A percentile compares a stretch with the other conserved stretches of the same genome.
phyloP scores from a whole-genome alignment of 2,113 vertebrate species.

The Megaleporinus macrocephalus region DNA sequence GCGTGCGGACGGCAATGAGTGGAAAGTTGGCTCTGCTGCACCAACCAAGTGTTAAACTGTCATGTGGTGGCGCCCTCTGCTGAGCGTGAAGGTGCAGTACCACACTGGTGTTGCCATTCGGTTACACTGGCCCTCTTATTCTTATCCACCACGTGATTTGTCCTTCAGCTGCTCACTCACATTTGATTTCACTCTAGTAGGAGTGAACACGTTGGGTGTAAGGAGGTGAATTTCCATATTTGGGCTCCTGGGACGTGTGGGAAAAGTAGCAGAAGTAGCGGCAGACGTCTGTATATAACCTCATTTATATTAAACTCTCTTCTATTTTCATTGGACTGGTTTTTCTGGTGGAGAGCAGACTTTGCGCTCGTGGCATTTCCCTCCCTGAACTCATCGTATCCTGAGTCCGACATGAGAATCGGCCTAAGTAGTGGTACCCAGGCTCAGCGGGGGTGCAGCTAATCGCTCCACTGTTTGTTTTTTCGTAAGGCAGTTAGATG shows the following conservation, averaged over 20 bases:
- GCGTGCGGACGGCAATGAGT: too few relatives aligned
- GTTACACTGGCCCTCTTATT: neutral
- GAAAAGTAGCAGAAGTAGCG: neutral
- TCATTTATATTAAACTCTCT: neutral
- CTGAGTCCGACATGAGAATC: slow-evolving; percentile 2
- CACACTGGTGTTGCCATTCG: too few relatives aligned
- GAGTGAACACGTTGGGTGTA: neutral
- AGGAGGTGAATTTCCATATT: neutral
- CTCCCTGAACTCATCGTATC: neutral
- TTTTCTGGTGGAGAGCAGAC: neutral
- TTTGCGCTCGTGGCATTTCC: neutral
- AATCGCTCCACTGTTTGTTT: neutral
- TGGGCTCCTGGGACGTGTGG: neutral
- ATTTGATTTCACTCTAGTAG: neutral
- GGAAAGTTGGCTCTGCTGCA: too few relatives aligned
- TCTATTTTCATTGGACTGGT: neutral
- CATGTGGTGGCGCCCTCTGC: slow-evolving; percentile 1
- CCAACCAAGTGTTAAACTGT: neutral
- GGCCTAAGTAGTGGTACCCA: neutral
- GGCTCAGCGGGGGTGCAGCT: neutral
- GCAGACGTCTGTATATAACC: neutral
- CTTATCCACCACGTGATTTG: neutral
- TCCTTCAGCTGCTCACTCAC: neutral
- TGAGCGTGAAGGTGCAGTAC: neutral
- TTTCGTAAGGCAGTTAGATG: neutral